A percentile compares a stretch with the other conserved stretches of the same genome.
These are phyloP conservation scores for Plebejus anna DNA, from an alignment of 2,888 invertebrate genomes.

Conservation along the genomic window DNA sequence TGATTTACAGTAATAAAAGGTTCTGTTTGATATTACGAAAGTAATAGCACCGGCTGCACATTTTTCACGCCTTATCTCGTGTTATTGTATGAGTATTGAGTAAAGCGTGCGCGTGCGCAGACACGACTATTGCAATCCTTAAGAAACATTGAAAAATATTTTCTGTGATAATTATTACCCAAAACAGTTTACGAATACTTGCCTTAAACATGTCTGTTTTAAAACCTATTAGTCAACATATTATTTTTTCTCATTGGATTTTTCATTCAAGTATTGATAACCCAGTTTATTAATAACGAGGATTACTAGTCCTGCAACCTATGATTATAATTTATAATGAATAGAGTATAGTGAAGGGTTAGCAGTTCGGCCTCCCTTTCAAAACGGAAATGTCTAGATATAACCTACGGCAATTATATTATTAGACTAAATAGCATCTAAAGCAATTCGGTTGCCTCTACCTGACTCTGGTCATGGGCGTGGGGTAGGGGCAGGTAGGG, in stretches of 20 bases:
- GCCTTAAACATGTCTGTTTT: background rate
- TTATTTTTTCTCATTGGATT: background rate
- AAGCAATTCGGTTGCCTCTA: background rate
- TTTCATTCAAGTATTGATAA: background rate
- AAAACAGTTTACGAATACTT: too few species aligned
- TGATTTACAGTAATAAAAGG: slow-evolving; percentile 17
- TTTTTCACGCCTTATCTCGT: slow-evolving; percentile 9
- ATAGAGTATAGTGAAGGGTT: background rate
- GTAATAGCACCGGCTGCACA: slow-evolving; percentile 10
- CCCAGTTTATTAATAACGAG: background rate
- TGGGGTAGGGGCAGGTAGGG: too few species aligned
- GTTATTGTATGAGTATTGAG: slow-evolving; percentile 13
- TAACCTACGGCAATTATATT: background rate
- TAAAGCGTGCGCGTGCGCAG: background rate
- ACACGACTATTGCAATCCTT: background rate
- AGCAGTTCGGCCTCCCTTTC: slow-evolving; percentile 14
- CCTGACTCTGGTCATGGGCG: background rate
- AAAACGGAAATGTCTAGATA: background rate
- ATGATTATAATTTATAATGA: slow-evolving; percentile 3
- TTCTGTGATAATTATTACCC: too few species aligned
- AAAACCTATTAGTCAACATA: background rate
- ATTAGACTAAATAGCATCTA: background rate
- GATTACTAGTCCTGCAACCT: background rate
- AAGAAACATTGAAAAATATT: too few species aligned
- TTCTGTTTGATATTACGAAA: slow-evolving; percentile 24